Base-by-base conservation (phyloP, 1,140 invertebrate genomes). In the Drosophila punjabiensis region DNA sequence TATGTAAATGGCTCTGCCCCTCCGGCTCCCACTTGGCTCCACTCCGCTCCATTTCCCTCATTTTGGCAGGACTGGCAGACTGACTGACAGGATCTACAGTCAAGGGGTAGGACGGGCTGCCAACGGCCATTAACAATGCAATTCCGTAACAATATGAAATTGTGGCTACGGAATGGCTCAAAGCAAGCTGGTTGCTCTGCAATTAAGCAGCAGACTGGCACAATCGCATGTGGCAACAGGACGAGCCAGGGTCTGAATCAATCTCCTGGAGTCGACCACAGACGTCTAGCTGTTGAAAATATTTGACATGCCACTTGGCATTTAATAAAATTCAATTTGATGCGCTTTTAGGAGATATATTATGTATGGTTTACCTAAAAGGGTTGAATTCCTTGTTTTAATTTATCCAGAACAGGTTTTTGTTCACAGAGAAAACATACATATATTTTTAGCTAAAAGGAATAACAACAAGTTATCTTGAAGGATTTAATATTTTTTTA, bases 41-140 rank as follows among this genome's bases (percentile, higher is more conserved):
- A 28, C n/a, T 35, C 16, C 33, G 35, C 50, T 20, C 13, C 39
- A 37, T 13, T 62, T 50, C 67, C 63, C 82, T 62, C 78, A 78
- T 84, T 83, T 79, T 71, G 66, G 74, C 35, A 58, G 56, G 24
- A 43, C 52, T 67, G 43, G 10, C 43, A 39, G 66, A 43, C 65
- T 61, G 68, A 71, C 64, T 48, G 70, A 52, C 64, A 71, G 55
- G 33, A 56, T 43, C 50, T n/a, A 30, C 70, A 71, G 67, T 28
- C 35, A 35, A 66, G 9, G 13, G 28, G 9, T 14, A n/a, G 48
- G 50, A 3, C n/a, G 41, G 47, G 45, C 63, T 73, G 55, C 55
- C 76, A 76, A 65, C 69, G 70, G 65, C 76, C 76, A 87, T 86
- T 79, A 82, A 82, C 83, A 82, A 88, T 83, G 80, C 76, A 67